Conservation (phyloP, 2,888 invertebrate genomes). For the Augiades crinisus region DNA sequence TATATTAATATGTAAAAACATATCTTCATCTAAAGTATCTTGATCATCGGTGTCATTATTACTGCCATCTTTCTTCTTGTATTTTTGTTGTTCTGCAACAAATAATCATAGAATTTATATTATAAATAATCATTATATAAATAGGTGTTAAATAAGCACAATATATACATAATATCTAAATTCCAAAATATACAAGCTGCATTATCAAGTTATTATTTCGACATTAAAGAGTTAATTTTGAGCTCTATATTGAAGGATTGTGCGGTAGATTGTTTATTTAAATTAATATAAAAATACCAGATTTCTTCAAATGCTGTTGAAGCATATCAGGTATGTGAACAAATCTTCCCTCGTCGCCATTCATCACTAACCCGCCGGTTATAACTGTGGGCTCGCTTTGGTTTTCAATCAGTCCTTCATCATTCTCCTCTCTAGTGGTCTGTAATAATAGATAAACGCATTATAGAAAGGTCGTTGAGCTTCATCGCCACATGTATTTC, state of each 20-base stretch:
- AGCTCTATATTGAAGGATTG: no score
- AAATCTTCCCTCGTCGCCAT: constrained; percentile 36
- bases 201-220: no score
- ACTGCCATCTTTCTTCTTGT: neutral
- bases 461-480: no score
- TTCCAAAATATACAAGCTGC: no score
- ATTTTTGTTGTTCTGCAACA: constrained; percentile 1
- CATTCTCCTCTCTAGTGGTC: constrained; percentile 35
- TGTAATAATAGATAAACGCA: neutral
- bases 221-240: no score
- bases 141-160: neutral
- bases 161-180: neutral
- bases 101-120: no score
- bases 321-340: constrained; percentile 50
- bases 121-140: no score
- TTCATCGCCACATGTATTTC: no score
- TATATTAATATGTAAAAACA: constrained; percentile 50
- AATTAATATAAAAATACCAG: no score
- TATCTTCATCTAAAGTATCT: constrained; percentile 28
- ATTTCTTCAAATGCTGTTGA: constrained; percentile 28
- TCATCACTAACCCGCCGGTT: constrained; percentile 45
- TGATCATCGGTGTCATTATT: neutral
- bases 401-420: constrained; percentile 30
- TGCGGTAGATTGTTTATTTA: neutral
- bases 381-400: constrained; percentile 44